phyloP scores from a whole-genome alignment of 2,797 vertebrate genomes.

The Merluccius polli region DNA sequence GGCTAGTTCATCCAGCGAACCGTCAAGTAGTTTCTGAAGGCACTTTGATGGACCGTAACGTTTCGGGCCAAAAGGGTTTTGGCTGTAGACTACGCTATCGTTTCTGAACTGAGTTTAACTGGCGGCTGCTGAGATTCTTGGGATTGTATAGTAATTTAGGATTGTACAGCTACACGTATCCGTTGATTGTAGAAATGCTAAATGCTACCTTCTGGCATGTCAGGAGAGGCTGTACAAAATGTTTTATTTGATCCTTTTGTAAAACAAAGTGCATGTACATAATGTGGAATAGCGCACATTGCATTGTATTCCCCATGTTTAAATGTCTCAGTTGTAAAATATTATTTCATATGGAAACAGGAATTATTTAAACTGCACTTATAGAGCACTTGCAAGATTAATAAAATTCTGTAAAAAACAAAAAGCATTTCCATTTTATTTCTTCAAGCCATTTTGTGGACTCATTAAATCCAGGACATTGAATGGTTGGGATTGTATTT shows the following conservation, averaged over 20 bases:
- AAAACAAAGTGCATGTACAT: conserved; percentile 46
- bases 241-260: conserved; percentile 46
- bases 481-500: not conserved
- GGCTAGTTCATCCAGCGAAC: conserved; percentile 7
- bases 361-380: conserved; percentile 58
- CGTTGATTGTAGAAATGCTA: conserved; percentile 5
- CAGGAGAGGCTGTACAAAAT: not conserved
- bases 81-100: not conserved
- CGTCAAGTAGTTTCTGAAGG: conserved; percentile 3
- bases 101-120: not conserved
- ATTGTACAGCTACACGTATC: conserved; percentile 49
- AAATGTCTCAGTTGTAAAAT: conserved; percentile 54
- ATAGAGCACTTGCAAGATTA: conserved; percentile 75
- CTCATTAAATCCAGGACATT: not conserved
- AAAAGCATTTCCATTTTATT: conserved; percentile 1
- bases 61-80: not conserved
- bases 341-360: conserved; percentile 65
- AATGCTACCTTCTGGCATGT: conserved; percentile 31
- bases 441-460: conserved; percentile 11
- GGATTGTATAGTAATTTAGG: conserved; percentile 55
- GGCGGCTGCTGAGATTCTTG: conserved; percentile 21
- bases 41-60: not conserved
- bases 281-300: conserved; percentile 44
- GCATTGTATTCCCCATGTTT: conserved; percentile 51
- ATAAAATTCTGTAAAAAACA: conserved; percentile 66